Percentiles rank a stretch among this genome's conserved stretches.
Conservation (phyloP, 2,797 vertebrate genomes). For the Tarsius wallacei region DNA sequence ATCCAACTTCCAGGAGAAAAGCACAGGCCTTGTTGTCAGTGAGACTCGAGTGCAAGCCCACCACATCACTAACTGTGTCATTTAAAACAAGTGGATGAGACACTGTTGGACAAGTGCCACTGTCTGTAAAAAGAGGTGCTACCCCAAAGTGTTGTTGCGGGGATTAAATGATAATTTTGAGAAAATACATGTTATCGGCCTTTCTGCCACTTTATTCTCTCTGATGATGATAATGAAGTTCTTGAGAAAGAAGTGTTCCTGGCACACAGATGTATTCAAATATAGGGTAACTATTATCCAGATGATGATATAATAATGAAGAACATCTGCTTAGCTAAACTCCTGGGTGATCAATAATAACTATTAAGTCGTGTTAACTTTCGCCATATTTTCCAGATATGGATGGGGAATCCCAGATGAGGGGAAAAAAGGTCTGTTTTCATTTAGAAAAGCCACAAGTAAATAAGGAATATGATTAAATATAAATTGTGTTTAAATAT, state of each 20-base stretch:
- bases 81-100: not conserved
- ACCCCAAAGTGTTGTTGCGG: not conserved
- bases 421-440: not conserved
- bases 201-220: not conserved
- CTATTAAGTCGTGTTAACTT: not conserved
- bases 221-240: not conserved
- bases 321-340: conserved; percentile 16
- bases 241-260: not conserved
- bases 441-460: conserved; percentile 15
- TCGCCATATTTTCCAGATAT: conserved; percentile 16
- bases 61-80: not conserved
- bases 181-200: not conserved
- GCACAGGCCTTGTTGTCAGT: not conserved
- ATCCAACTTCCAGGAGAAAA: not conserved
- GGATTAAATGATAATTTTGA: not conserved
- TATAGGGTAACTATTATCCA: not conserved
- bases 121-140: not conserved
- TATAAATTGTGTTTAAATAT: not conserved
- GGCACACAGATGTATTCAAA: not conserved
- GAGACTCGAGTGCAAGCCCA: not conserved
- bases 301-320: not conserved
- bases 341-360: not conserved
- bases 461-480: conserved; percentile 42
- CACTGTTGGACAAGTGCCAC: not conserved
- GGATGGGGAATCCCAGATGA: not conserved